Evolutionary conservation across 2,797 vertebrate genomes (phyloP).

Genomic region (Echeneis naucrates): DNA sequence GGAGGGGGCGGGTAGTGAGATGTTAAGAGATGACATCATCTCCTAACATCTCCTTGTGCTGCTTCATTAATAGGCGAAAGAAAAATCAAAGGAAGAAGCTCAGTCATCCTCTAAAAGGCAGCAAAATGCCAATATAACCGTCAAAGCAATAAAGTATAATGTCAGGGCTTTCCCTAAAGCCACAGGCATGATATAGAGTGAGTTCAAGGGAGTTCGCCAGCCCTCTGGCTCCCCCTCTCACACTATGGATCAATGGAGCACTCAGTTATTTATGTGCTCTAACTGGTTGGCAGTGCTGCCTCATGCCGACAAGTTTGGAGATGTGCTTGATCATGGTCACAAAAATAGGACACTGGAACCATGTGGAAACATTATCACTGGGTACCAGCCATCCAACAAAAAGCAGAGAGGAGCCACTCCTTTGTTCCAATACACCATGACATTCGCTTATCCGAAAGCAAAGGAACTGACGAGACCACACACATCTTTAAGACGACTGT

Average conservation of each 20-base stretch:
- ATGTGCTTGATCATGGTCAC: constrained; percentile 73
- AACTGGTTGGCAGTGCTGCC: constrained; percentile 71
- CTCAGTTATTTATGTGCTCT: constrained; percentile 77
- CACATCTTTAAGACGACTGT: constrained; percentile 50
- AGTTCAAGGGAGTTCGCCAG: constrained; percentile 76
- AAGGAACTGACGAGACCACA: constrained; percentile 57
- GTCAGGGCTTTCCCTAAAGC: constrained; percentile 78
- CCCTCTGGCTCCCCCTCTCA: constrained; percentile 74
- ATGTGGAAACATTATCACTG: constrained; percentile 68
- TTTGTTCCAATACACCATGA: constrained; percentile 59
- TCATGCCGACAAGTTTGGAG: constrained; percentile 66
- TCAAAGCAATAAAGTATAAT: constrained; percentile 79
- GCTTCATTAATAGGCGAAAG: constrained; percentile 73
- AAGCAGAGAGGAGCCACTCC: constrained; percentile 43
- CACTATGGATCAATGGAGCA: constrained; percentile 77
- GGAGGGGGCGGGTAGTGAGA: constrained; percentile 45
- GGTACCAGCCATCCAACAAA: constrained; percentile 62
- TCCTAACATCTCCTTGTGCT: constrained; percentile 69
- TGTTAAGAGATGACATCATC: constrained; percentile 77
- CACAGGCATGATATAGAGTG: constrained; percentile 68
- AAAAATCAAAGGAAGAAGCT: constrained; percentile 74
- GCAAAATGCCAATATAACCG: constrained; percentile 79
- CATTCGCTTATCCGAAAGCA: constrained; percentile 57
- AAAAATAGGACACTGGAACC: constrained; percentile 66
- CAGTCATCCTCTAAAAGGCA: constrained; percentile 78